Base-by-base conservation (phyloP, 2,888 invertebrate genomes). In the Tortrix viridana region DNA sequence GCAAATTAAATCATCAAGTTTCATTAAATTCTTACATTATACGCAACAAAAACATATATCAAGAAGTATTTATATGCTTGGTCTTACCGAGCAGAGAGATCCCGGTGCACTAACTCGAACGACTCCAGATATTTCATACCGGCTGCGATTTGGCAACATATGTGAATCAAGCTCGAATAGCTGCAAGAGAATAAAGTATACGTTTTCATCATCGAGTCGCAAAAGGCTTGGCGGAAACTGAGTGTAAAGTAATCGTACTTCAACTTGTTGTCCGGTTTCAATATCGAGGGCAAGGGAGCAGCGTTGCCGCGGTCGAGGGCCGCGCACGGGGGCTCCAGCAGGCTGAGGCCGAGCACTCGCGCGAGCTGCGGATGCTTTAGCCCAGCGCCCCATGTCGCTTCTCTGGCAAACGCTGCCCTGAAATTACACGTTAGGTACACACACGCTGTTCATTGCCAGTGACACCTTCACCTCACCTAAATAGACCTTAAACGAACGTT, bases 101-200 rank as follows among this genome's bases (percentile, higher is more conserved):
- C 98, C 71, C 98, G 94, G 88, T 98, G 98, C 57, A 97, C 96
- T 88, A 98, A 94, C 82, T 97, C 96, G 85, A 97, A 93, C 50
- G 96, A 95, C 88, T 98, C 98, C 85, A 98, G 93, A 87, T 97
- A 98, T 82, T 97, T 97, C 97, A 98, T 98, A 70, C 98, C 98
- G 57, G 97, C 97, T 67, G 98, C 96, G 75, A 98, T 95, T 92
- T 98, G 97, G 61, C 96, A 96, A 74, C 97, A 95, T 85, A 98
- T 95, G 92, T 95, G 96, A 73, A 97, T 95, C 82, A 97, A 93
- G 86, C 95, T 95, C 75, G 96, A 96, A 85, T 96, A 96, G 83
- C 97, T 97, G 93, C 22, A 94, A 93, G 71, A 73, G 76, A 73
- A 67, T 73, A 48, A 22, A 22, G 5, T 7, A 14, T 7, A 14